Percentiles rank a stretch among this genome's conserved stretches.
These are phyloP conservation scores for Aleiodes alternator DNA, from an alignment of 2,888 invertebrate genomes.

Conservation along the genomic window DNA sequence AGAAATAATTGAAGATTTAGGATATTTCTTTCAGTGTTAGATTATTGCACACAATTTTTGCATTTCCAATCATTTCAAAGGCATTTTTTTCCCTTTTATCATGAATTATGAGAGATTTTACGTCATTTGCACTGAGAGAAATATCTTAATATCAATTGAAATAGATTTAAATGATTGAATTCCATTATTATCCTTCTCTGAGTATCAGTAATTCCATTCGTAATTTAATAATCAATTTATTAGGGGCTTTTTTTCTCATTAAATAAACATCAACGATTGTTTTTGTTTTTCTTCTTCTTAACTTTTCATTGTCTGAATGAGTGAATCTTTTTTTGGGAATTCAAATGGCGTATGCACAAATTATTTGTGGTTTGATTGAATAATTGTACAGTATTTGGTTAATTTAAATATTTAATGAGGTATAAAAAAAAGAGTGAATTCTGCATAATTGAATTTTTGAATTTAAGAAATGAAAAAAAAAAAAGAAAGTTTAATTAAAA, in stretches of 20 bases:
- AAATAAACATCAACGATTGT: background rate
- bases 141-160: conserved; percentile 8
- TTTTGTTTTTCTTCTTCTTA: background rate
- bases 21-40: no score
- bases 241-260: no score
- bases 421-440: conserved; percentile 2
- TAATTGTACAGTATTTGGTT: conserved; percentile 46
- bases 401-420: conserved; percentile 33
- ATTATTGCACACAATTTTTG: background rate
- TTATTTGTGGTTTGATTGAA: conserved; percentile 31
- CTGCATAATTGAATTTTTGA: background rate
- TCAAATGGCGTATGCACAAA: conserved; percentile 32
- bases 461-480: background rate
- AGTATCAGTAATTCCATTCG: conserved; percentile 19
- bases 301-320: conserved; percentile 1
- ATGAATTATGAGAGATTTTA: background rate
- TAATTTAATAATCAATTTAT: conserved; percentile 8
- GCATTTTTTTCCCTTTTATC: conserved; percentile 1
- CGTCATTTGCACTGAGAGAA: background rate
- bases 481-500: conserved; percentile 3
- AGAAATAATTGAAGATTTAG: no score
- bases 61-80: background rate
- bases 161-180: conserved; percentile 5
- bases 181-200: conserved; percentile 7
- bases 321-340: conserved; percentile 1